Conservation (phyloP, 1,140 invertebrate species). For the Ylistrum balloti region DNA sequence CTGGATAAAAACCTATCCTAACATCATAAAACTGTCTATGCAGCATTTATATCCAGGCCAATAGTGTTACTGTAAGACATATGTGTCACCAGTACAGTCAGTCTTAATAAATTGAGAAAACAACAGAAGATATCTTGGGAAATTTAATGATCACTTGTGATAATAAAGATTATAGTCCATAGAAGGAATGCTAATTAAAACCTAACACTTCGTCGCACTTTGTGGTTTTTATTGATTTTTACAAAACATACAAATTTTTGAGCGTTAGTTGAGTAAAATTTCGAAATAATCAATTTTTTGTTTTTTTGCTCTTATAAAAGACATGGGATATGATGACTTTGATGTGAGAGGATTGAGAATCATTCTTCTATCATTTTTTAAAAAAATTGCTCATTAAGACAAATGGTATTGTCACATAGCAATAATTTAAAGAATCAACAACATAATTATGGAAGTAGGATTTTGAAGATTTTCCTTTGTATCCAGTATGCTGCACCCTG, state of each 20-base stretch:
- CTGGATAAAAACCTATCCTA: too few species aligned
- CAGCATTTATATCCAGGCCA: too few species aligned
- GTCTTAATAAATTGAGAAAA: not conserved
- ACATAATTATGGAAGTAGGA: too few species aligned
- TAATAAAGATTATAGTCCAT: not conserved
- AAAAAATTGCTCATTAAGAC: too few species aligned
- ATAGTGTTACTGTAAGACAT: not conserved
- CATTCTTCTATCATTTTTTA: too few species aligned
- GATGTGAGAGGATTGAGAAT: too few species aligned
- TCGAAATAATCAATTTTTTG: not conserved
- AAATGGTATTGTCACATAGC: too few species aligned
- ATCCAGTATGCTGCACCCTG: too few species aligned
- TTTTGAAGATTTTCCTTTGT: too few species aligned
- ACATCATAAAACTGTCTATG: too few species aligned
- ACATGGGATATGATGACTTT: not conserved
- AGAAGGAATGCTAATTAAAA: not conserved
- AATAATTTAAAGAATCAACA: too few species aligned
- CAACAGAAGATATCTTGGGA: not conserved
- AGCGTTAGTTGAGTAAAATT: not conserved
- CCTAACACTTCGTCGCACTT: not conserved
- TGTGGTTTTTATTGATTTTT: too few species aligned
- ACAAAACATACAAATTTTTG: not conserved
- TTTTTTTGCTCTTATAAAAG: not conserved
- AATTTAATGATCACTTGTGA: not conserved
- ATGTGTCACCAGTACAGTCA: not conserved